Evolutionary conservation across 2,113 vertebrate genomes (phyloP).

Genomic region (Cyprinodon tularosa): DNA sequence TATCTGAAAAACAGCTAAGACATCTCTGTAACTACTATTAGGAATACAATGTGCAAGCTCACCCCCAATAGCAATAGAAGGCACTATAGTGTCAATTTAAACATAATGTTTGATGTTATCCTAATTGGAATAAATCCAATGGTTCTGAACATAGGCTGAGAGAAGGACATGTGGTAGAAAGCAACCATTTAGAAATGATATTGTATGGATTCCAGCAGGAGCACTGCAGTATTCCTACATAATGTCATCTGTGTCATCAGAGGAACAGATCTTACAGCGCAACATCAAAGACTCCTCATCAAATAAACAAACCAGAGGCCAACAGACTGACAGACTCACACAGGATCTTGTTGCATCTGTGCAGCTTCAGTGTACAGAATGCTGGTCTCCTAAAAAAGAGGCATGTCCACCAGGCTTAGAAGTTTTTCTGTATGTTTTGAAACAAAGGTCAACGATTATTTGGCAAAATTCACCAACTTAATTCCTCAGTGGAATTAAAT

Average conservation of each 20-base stretch:
- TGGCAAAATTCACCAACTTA: too few relatives aligned
- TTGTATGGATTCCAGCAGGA: constrained; percentile 1
- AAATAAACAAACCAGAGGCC: constrained; percentile 28
- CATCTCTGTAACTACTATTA: constrained; percentile 65
- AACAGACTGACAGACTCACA: constrained; percentile 29
- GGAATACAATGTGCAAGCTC: constrained; percentile 34
- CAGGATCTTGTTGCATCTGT: constrained; percentile 30
- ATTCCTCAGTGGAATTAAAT: too few relatives aligned
- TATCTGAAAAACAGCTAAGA: constrained; percentile 53
- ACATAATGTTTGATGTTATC: constrained; percentile 47
- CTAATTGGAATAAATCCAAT: constrained; percentile 56
- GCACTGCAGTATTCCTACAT: constrained; percentile 23
- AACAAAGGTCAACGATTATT: too few relatives aligned
- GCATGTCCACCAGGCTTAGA: neutral
- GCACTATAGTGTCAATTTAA: constrained; percentile 60
- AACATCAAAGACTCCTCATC: constrained; percentile 64
- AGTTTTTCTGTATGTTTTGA: too few relatives aligned
- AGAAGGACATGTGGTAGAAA: constrained; percentile 30
- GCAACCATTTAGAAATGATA: constrained; percentile 16
- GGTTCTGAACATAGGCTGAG: constrained; percentile 31
- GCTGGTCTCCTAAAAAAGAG: constrained; percentile 10
- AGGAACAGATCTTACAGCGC: constrained; percentile 52
- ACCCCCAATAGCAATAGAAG: constrained; percentile 46
- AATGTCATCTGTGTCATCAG: constrained; percentile 60
- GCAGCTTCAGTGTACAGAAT: neutral